These are phyloP conservation scores for Hymenochirus boettgeri DNA, from an alignment of 2,113 vertebrate genomes.

Conservation along the genomic window DNA sequence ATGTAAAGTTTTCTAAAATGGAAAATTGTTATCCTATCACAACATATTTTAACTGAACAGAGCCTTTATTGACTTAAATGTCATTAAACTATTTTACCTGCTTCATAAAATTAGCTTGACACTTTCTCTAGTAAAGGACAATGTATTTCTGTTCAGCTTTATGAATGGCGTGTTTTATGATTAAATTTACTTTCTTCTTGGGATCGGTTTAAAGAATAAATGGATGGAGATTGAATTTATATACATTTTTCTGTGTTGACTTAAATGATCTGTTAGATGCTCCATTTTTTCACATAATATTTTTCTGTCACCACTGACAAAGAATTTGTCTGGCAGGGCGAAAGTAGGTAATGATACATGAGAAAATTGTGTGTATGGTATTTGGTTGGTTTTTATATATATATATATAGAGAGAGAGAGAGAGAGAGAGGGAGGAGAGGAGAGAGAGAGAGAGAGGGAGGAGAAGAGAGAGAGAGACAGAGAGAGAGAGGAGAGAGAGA, in stretches of 20 bases:
- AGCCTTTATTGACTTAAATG: slow-evolving; percentile 1
- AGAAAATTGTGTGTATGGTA: not conserved
- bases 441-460: too few species aligned
- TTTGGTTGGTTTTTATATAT: too few species aligned
- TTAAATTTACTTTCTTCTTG: not conserved
- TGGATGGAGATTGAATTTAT: slow-evolving; percentile 21
- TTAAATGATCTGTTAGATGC: slow-evolving; percentile 15
- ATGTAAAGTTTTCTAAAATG: too few species aligned
- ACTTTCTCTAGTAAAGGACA: not conserved
- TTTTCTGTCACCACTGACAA: slow-evolving; percentile 21
- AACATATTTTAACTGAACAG: not conserved
- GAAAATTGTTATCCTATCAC: too few species aligned
- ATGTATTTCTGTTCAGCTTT: not conserved
- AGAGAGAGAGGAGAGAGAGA: too few species aligned
- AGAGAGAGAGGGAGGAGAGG: too few species aligned
- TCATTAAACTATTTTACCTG: not conserved
- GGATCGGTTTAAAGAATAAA: slow-evolving; percentile 14
- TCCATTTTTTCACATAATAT: slow-evolving; percentile 17
- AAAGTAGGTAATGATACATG: slow-evolving; percentile 23
- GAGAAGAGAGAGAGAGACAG: too few species aligned
- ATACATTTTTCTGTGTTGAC: slow-evolving; percentile 4
- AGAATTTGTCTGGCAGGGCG: slow-evolving; percentile 15
- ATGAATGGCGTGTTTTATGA: not conserved
- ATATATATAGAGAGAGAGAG: too few species aligned
- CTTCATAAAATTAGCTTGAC: slow-evolving; percentile 3